Percentiles rank a stretch among this genome's conserved stretches.
phyloP scores from a whole-genome alignment of 2,888 invertebrate genomes.

The Liodrosophila aerea region DNA sequence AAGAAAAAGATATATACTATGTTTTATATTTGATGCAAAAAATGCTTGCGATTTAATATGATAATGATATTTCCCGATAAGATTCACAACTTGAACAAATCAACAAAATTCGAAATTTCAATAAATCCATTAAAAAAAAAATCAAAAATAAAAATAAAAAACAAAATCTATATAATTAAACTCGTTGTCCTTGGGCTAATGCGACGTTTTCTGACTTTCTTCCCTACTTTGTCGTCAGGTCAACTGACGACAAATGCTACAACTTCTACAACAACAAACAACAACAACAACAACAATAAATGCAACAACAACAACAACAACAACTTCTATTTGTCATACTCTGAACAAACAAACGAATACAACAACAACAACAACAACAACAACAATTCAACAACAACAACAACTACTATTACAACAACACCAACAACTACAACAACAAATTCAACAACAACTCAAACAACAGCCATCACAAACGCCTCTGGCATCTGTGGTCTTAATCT shows the following conservation, averaged over 20 bases:
- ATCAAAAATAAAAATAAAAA: slow-evolving; percentile 54
- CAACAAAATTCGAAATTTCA: slow-evolving; percentile 28
- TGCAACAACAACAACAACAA: slow-evolving; percentile 66
- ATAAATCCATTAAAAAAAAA: slow-evolving; percentile 28
- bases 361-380: slow-evolving; percentile 56
- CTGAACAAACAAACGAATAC: slow-evolving; percentile 64
- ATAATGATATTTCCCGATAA: slow-evolving; percentile 39
- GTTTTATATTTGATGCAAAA: slow-evolving; percentile 71
- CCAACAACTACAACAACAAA: slow-evolving; percentile 54
- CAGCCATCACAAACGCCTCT: slow-evolving; percentile 79
- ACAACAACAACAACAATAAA: slow-evolving; percentile 62
- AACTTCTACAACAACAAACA: slow-evolving; percentile 71
- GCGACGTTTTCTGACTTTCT: slow-evolving; percentile 83
- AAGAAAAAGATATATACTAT: slow-evolving; percentile 13
- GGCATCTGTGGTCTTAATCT: slow-evolving; percentile 81
- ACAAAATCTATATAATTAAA: slow-evolving; percentile 44
- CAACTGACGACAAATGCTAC: slow-evolving; percentile 83
- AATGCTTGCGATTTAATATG: slow-evolving; percentile 60
- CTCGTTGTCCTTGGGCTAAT: slow-evolving; percentile 82
- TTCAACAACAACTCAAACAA: slow-evolving; percentile 27
- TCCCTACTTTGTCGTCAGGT: slow-evolving; percentile 83
- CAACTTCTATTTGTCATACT: slow-evolving; percentile 61
- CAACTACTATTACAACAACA: slow-evolving; percentile 23
- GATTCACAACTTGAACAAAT: slow-evolving; percentile 22
- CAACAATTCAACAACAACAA: slow-evolving; percentile 65